These are phyloP conservation scores for Ardeotis arabs DNA, from an alignment of 2,113 vertebrate species.

Conservation along the genomic window DNA sequence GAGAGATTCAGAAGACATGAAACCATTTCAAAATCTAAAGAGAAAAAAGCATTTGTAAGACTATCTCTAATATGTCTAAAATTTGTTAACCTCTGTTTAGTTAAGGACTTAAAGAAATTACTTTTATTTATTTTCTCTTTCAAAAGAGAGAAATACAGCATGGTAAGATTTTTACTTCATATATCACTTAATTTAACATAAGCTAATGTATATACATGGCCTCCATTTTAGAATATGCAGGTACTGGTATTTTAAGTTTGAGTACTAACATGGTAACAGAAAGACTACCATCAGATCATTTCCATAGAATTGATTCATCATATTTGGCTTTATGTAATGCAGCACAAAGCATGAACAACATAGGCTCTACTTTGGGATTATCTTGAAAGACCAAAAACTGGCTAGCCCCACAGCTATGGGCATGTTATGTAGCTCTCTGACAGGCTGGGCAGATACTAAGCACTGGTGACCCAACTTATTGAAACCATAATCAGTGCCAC, in stretches of 20 bases:
- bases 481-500: neutral
- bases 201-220: neutral
- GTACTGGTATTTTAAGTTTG: neutral
- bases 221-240: neutral
- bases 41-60: neutral
- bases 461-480: neutral
- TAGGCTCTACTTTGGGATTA: neutral
- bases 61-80: neutral
- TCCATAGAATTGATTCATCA: neutral
- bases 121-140: neutral
- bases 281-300: neutral
- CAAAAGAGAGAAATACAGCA: neutral
- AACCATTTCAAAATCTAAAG: neutral
- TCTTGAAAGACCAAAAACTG: neutral
- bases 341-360: neutral
- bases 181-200: neutral
- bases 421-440: neutral
- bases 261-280: neutral
- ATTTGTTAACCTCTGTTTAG: neutral
- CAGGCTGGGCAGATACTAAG: neutral
- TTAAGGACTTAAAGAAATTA: neutral
- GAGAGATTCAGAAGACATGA: neutral
- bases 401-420: neutral
- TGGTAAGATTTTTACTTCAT: neutral
- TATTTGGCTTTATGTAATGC: neutral